A percentile compares a stretch with the other conserved stretches of the same genome.
phyloP scores from a whole-genome alignment of 2,797 vertebrate species.

The Diplodus puntazzo region DNA sequence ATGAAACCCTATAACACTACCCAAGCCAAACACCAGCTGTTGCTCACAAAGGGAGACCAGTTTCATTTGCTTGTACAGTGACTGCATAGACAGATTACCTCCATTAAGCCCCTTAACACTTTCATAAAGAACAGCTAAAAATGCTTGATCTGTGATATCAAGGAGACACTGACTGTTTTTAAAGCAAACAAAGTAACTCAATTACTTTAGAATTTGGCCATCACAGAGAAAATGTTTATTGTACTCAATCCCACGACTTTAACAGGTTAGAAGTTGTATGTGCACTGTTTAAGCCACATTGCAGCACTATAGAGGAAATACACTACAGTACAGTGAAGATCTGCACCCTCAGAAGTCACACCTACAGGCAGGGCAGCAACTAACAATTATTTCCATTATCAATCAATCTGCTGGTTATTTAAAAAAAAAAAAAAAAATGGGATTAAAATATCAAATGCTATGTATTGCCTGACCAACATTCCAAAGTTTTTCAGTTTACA shows the following conservation, averaged over 20 bases:
- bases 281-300: conserved; percentile 10
- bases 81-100: conserved; percentile 32
- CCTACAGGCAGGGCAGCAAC: neutral
- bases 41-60: conserved; percentile 16
- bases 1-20: conserved; percentile 55
- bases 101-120: neutral
- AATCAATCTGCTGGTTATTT: neutral
- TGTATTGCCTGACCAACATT: no score
- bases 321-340: neutral
- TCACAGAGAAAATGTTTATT: conserved; percentile 17
- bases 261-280: neutral
- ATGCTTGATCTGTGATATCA: neutral
- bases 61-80: conserved; percentile 45
- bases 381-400: no score
- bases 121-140: conserved; percentile 13
- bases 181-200: conserved; percentile 15
- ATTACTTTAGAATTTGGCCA: conserved; percentile 22
- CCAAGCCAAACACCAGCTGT: conserved; percentile 34
- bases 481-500: no score
- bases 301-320: neutral
- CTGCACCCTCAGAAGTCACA: neutral
- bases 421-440: no score
- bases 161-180: neutral
- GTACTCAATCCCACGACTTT: conserved; percentile 6
- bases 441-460: no score